Conservation (phyloP, 2,888 invertebrate species). For the Lasioglossum malachurum region DNA sequence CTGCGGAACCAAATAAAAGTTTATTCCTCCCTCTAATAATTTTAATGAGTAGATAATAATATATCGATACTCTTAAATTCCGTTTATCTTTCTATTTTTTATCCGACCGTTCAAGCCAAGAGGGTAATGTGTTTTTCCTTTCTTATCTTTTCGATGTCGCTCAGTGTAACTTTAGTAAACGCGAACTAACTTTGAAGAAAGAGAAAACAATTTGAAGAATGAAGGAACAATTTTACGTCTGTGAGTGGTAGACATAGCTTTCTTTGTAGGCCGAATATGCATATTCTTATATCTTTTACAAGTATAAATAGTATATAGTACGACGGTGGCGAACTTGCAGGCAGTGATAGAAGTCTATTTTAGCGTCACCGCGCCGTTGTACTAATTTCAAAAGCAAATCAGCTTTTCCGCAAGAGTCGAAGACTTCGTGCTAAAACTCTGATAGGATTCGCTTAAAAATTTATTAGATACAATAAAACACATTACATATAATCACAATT, state of each 20-base stretch:
- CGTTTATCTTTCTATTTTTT: neutral
- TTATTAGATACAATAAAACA: neutral
- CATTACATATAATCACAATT: too few species aligned
- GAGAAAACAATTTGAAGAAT: neutral
- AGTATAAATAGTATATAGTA: slow-evolving; percentile 20
- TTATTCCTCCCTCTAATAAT: neutral
- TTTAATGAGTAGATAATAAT: neutral
- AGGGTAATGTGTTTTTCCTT: neutral
- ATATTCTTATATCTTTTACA: slow-evolving; percentile 10
- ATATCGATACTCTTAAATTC: neutral
- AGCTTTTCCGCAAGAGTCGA: neutral
- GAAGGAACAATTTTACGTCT: neutral
- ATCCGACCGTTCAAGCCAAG: too few species aligned
- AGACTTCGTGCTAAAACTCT: neutral
- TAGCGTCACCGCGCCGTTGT: neutral
- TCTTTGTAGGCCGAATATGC: neutral
- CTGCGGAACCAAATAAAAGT: neutral
- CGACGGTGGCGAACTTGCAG: neutral
- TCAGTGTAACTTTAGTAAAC: neutral
- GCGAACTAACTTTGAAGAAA: neutral
- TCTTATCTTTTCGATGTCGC: neutral
- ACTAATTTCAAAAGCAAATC: slow-evolving; percentile 15
- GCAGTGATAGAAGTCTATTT: slow-evolving; percentile 7
- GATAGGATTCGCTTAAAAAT: neutral
- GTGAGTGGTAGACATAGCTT: neutral